Evolutionary conservation across 2,888 invertebrate genomes (phyloP), one percentile per base, ranked within the genome.

Genomic region (Serripes groenlandicus): DNA sequence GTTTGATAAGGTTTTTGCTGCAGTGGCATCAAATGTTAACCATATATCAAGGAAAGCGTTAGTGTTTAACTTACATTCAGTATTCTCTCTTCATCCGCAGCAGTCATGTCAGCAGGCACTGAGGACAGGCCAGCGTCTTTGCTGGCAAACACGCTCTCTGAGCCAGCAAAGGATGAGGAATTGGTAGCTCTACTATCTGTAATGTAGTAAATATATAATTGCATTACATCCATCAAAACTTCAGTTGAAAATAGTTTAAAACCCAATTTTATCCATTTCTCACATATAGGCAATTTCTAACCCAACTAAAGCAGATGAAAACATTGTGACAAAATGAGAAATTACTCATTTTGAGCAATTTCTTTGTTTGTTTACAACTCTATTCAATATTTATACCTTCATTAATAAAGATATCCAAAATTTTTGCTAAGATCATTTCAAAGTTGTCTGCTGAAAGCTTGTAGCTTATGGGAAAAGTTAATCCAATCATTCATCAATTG

Each of bases 81-180:
- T n/a, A 93, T 91, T 69, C 74, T 90, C n/a, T 90, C 90, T 62
- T 91, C 92, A 68, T 90, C 89, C 3, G 86, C 56, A 23, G 89
- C 81, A 11, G 87, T 66, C 30, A 88, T 30, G 69, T 91, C 90
- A 54, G 87, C 73, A 9, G 87, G 89, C 49, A 90, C 89, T 9
- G 91, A 86, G 0, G 91, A 88, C 30, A 91, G 88, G 7, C 90
- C 91, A 3, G 91, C 88, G 54, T 92, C 92, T 58, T 85, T 88
- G 69, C 91, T 90, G 34, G 91, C 90, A 89, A 92, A 92, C 56
- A 93, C 83, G 81, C 92, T 92, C 75, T 92, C 92, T n/a, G 92
- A 91, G 15, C 92, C 93, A 0, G 89, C 85, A 60, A 89, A 75
- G 4, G 93, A 92, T 0, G 93, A 91, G 1, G 90, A 85, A 56